Conservation (phyloP, 2,888 invertebrate species). For the Cosmopolites sordidus region DNA sequence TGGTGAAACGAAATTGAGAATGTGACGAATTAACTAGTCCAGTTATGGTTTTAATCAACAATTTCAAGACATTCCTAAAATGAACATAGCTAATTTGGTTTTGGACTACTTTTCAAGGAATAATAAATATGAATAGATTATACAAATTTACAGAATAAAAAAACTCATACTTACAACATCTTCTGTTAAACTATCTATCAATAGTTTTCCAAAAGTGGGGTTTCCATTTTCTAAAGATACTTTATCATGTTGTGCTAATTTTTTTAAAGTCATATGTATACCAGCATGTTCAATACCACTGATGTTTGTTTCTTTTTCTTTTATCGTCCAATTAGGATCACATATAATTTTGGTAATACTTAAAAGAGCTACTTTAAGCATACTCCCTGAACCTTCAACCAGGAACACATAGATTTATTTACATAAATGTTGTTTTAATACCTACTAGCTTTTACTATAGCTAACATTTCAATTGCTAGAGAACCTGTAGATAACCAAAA, state of each 20-base stretch:
- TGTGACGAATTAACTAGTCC: too few relatives aligned
- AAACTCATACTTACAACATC: slow-evolving; percentile 53
- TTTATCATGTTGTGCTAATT: slow-evolving; percentile 64
- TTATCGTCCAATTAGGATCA: slow-evolving; percentile 54
- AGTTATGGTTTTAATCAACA: too few relatives aligned
- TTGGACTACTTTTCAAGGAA: not conserved
- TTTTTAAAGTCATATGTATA: slow-evolving; percentile 72
- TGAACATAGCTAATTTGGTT: too few relatives aligned
- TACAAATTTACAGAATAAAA: too few relatives aligned
- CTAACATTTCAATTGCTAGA: slow-evolving; percentile 64
- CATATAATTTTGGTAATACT: slow-evolving; percentile 50
- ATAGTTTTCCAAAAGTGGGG: slow-evolving; percentile 55
- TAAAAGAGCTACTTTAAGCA: slow-evolving; percentile 45
- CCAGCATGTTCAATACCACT: slow-evolving; percentile 70
- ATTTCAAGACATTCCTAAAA: too few relatives aligned
- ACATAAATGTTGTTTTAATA: not conserved
- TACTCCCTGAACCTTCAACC: slow-evolving; percentile 32
- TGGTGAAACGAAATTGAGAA: too few relatives aligned
- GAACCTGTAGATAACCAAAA: slow-evolving; percentile 68
- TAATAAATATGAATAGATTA: too few relatives aligned
- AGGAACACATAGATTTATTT: not conserved
- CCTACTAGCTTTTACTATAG: slow-evolving; percentile 63
- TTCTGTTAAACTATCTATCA: slow-evolving; percentile 53
- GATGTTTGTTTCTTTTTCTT: slow-evolving; percentile 47
- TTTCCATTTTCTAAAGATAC: slow-evolving; percentile 45